These are phyloP conservation scores for Dryomyza anilis DNA, from an alignment of 2,888 invertebrate genomes.

Conservation along the genomic window DNA sequence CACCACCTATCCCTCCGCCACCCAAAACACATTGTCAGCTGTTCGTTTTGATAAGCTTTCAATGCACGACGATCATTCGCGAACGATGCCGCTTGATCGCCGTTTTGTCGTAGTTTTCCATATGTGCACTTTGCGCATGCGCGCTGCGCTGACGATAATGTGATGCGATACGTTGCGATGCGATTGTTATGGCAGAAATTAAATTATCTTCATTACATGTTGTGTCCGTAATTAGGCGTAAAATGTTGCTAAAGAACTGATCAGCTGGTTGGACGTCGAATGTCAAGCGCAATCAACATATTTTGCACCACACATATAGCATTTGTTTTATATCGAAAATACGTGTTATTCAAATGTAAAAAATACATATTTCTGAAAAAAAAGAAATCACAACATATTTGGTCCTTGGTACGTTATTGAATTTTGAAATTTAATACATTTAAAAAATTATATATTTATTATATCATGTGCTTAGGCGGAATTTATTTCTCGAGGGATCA, in stretches of 20 bases:
- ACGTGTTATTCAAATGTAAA: too few relatives aligned
- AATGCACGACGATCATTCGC: neutral
- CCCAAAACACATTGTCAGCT: slow-evolving; percentile 3
- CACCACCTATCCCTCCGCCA: too few relatives aligned
- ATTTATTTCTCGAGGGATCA: too few relatives aligned
- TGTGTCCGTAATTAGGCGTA: slow-evolving; percentile 13
- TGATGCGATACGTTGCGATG: neutral
- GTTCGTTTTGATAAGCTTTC: neutral
- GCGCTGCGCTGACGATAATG: neutral
- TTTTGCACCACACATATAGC: neutral
- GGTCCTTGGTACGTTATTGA: too few relatives aligned
- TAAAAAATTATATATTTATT: too few relatives aligned
- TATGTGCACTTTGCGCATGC: neutral
- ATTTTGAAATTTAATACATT: neutral
- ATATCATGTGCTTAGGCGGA: too few relatives aligned
- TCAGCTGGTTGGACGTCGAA: neutral
- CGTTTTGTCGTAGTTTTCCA: neutral
- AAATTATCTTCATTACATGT: neutral
- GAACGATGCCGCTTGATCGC: neutral
- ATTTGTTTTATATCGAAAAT: neutral
- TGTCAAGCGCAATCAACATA: neutral
- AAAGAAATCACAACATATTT: too few relatives aligned
- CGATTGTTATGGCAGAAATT: slow-evolving; percentile 4
- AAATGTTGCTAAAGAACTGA: neutral
- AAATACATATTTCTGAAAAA: too few relatives aligned